Evolutionary conservation across 2,797 vertebrate species (phyloP).

Genomic region (Acanthopagrus latus): DNA sequence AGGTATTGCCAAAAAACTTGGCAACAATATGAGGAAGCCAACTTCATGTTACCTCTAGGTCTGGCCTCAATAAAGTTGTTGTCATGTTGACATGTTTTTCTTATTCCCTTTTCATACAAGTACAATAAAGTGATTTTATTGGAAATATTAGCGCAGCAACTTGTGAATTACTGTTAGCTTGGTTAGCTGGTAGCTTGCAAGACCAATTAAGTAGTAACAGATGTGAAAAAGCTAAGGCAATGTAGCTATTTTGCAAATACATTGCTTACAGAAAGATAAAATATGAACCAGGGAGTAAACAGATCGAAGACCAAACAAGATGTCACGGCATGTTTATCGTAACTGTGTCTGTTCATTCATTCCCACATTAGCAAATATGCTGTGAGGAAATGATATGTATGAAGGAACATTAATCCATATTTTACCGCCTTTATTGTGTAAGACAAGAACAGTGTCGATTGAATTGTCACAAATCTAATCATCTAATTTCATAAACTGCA

Average conservation of each 20-base stretch:
- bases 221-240: background rate
- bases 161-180: slow-evolving; percentile 1
- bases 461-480: no score
- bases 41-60: slow-evolving; percentile 16
- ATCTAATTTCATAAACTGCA: no score
- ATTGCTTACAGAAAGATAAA: background rate
- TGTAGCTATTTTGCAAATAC: background rate
- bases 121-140: slow-evolving; percentile 20
- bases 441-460: background rate
- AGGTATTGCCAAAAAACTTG: slow-evolving; percentile 18
- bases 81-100: slow-evolving; percentile 1
- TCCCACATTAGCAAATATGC: background rate
- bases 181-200: background rate
- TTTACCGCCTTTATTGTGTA: background rate
- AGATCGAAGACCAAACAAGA: background rate
- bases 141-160: background rate
- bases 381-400: background rate
- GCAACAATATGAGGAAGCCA: slow-evolving; percentile 23
- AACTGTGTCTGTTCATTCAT: background rate
- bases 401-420: background rate
- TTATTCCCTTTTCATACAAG: slow-evolving; percentile 11
- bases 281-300: background rate
- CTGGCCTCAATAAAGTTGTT: slow-evolving; percentile 15
- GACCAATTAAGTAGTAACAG: background rate
- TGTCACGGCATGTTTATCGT: background rate